Base-by-base conservation (phyloP, 2,797 vertebrate genomes). In the Salmo trutta region DNA sequence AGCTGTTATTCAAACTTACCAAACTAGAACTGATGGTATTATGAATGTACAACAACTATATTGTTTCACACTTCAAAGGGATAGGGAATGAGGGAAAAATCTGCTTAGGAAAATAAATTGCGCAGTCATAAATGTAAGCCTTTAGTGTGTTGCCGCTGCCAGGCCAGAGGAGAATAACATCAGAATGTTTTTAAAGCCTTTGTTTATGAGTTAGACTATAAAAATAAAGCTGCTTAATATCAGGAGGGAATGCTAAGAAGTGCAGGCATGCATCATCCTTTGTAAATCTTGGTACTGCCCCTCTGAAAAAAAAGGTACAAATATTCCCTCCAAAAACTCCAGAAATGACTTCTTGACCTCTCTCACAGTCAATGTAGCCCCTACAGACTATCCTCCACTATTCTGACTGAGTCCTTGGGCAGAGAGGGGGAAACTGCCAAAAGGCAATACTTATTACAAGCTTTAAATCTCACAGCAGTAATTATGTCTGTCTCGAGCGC, bases 41-140 rank as follows among this genome's bases (percentile, higher is more conserved):
- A 92, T 81, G 74, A 89, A 87, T 85, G 82, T 74, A 86, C 74
- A 86, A 87, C 84, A 88, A 82, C 85, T 87, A 84, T 85, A 92
- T 84, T 89, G 86, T 92, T 88, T 84, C 80, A 81, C 59, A 90
- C 87, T 86, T 93, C 86, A 91, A 93, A 91, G 85, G 29, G 14
- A 53, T n/a, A 6, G 36, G 47, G 59, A 69, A 66, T 56, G 65
- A 64, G 72, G 51, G 71, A 65, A 77, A 87, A 88, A 86, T 84
- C 77, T 83, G 76, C 81, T 83, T 80, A 24, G 75, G 88, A 85
- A 90, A 88, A 86, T 81, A 77, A 87, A 87, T 82, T 82, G 74
- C 71, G n/a, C 56, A 6, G 77, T 82, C 84, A 79, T 74, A 81
- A 89, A 90, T 88, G 83, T 79, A 82, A 91, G 84, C 85, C 89